A percentile compares a stretch with the other conserved stretches of the same genome.
Conservation (phyloP, 1,140 invertebrate species). For the Cephus cinctus region DNA sequence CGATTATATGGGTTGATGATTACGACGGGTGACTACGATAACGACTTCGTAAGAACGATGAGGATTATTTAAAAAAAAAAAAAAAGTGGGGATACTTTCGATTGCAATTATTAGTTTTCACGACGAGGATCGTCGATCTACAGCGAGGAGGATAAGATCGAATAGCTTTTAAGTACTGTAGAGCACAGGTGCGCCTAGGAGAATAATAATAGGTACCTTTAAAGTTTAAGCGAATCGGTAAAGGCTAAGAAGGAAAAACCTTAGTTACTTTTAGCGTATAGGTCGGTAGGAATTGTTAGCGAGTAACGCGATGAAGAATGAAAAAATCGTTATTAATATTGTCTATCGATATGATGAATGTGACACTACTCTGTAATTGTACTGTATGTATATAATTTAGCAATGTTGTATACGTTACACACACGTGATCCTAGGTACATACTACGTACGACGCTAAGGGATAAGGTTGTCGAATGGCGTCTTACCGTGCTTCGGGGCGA, state of each 20-base stretch:
- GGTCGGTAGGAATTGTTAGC: constrained; percentile 31
- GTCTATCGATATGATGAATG: constrained; percentile 34
- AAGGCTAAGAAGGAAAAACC: constrained; percentile 17
- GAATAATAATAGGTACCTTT: constrained; percentile 10
- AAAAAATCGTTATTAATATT: constrained; percentile 25
- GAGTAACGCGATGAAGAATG: constrained; percentile 21
- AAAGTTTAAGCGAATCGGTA: constrained; percentile 4
- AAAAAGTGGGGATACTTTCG: constrained; percentile 11
- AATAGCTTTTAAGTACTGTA: constrained; percentile 21
- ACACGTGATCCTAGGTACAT: constrained; percentile 21
- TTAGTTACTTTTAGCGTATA: constrained; percentile 30
- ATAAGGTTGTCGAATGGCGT: too few relatives aligned
- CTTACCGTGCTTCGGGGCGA: too few relatives aligned
- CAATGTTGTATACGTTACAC: constrained; percentile 20
- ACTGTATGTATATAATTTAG: constrained; percentile 35
- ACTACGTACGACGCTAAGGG: constrained; percentile 13
- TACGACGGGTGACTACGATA: background rate
- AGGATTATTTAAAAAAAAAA: too few relatives aligned
- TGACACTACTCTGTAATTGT: constrained; percentile 33
- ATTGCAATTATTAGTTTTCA: constrained; percentile 15
- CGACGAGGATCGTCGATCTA: constrained; percentile 10
- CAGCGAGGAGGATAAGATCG: constrained; percentile 21
- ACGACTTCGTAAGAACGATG: background rate
- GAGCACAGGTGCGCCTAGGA: constrained; percentile 3
- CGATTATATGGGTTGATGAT: too few relatives aligned